Percentiles rank a stretch among this genome's conserved stretches.
phyloP scores from a whole-genome alignment of 2,797 vertebrate species.

The Pyrocephalus nanus region DNA sequence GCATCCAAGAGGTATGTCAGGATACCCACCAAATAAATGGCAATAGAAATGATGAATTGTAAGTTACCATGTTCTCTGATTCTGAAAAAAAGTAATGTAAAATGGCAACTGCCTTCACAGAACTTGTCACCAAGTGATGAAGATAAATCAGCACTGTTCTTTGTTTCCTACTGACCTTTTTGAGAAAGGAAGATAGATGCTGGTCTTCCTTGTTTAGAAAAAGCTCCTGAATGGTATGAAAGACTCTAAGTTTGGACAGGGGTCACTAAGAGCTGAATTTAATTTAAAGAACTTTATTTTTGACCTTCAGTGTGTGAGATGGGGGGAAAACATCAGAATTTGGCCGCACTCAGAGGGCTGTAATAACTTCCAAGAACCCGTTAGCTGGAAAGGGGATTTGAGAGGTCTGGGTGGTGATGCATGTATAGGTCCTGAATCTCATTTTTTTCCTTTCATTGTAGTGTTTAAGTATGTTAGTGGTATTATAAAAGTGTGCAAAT shows the following conservation, averaged over 20 bases:
- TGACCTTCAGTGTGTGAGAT: neutral
- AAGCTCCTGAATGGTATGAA: neutral
- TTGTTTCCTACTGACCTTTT: conserved; percentile 3
- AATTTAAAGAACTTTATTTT: neutral
- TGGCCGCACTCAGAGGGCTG: neutral
- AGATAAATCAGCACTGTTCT: neutral
- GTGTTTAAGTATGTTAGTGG: fast-evolving
- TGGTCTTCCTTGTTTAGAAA: neutral
- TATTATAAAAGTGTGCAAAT: neutral
- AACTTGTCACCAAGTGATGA: neutral
- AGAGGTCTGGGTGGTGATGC: neutral
- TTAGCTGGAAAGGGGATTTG: neutral
- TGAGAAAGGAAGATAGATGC: neutral
- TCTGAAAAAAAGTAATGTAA: neutral
- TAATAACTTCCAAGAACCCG: neutral
- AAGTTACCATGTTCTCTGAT: neutral
- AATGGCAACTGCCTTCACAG: conserved; percentile 17
- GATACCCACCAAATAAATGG: neutral
- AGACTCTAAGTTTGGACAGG: neutral
- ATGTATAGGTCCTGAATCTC: neutral
- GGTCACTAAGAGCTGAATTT: neutral
- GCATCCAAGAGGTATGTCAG: neutral
- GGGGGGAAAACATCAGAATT: neutral
- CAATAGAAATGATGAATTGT: neutral
- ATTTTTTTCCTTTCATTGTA: neutral